Evolutionary conservation across 2,888 invertebrate genomes (phyloP).

Genomic region (Pandemis heparana): DNA sequence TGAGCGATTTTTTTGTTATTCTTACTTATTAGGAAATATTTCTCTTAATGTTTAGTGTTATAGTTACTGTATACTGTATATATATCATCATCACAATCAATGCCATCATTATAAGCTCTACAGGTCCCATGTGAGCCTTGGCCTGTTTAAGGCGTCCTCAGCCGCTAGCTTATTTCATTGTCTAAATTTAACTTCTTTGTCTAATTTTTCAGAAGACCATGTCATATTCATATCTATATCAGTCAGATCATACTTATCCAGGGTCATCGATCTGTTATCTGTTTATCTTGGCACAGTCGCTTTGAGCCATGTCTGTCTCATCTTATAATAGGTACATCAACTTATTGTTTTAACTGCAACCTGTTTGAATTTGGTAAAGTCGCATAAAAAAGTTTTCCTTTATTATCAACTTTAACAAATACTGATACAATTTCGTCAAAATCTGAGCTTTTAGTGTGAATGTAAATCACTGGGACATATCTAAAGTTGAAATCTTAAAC

Average conservation of each 20-base stretch:
- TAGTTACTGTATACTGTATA: too few species aligned
- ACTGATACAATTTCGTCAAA: background rate
- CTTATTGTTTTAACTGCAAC: background rate
- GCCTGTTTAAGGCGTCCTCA: background rate
- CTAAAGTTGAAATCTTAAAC: too few species aligned
- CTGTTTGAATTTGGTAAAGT: background rate
- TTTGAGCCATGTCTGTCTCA: slow-evolving; percentile 2
- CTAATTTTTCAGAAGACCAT: background rate
- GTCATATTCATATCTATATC: background rate
- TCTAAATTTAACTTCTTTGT: background rate
- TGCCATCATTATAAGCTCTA: background rate
- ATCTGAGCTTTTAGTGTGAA: background rate
- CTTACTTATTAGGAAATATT: background rate
- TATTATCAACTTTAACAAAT: background rate
- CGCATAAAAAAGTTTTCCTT: background rate
- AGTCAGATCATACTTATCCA: slow-evolving; percentile 20
- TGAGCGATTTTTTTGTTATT: too few species aligned
- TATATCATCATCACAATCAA: background rate
- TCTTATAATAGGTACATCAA: background rate
- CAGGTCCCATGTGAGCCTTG: background rate
- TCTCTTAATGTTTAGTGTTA: background rate
- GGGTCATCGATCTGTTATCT: slow-evolving; percentile 31
- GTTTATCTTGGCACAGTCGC: background rate
- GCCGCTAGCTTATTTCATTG: background rate
- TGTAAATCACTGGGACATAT: too few species aligned